Percentiles rank a stretch among this genome's conserved stretches.
Evolutionary conservation across 1,140 invertebrate genomes (phyloP).

Genomic region (Bemisia tabaci): DNA sequence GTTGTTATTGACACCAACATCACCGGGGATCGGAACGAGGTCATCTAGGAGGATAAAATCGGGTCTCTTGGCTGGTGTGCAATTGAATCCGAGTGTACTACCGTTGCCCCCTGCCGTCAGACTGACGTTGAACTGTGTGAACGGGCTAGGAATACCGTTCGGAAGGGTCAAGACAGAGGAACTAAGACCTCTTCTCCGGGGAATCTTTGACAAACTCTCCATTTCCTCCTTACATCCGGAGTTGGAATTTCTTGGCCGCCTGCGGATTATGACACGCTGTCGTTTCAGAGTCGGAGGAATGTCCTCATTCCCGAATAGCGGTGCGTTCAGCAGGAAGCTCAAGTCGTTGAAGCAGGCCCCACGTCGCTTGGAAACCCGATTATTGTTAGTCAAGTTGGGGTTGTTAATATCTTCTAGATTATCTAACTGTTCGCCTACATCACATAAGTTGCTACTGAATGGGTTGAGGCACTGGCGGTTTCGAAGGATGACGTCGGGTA

Average conservation of each 20-base stretch:
- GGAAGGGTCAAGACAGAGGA: slow-evolving; percentile 23
- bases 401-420: background rate
- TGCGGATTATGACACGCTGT: slow-evolving; percentile 32
- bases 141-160: slow-evolving; percentile 25
- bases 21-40: slow-evolving; percentile 10
- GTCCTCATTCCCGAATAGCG: slow-evolving; percentile 26
- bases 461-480: too few species aligned
- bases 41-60: slow-evolving; percentile 6
- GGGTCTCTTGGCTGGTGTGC: background rate
- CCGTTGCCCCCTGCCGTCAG: background rate
- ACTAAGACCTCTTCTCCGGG: slow-evolving; percentile 15
- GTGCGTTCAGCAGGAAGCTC: slow-evolving; percentile 16
- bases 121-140: background rate
- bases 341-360: slow-evolving; percentile 18
- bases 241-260: slow-evolving; percentile 28
- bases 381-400: background rate
- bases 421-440: background rate
- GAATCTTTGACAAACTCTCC: too few species aligned
- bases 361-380: slow-evolving; percentile 13
- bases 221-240: too few species aligned
- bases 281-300: slow-evolving; percentile 33
- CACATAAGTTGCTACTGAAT: too few species aligned
- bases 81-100: background rate
- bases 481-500: too few species aligned
- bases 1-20: slow-evolving; percentile 8